These are phyloP conservation scores for Beroe ovata DNA, from an alignment of 37 sponge, comb jelly and placozoan genomes.

Conservation along the genomic window DNA sequence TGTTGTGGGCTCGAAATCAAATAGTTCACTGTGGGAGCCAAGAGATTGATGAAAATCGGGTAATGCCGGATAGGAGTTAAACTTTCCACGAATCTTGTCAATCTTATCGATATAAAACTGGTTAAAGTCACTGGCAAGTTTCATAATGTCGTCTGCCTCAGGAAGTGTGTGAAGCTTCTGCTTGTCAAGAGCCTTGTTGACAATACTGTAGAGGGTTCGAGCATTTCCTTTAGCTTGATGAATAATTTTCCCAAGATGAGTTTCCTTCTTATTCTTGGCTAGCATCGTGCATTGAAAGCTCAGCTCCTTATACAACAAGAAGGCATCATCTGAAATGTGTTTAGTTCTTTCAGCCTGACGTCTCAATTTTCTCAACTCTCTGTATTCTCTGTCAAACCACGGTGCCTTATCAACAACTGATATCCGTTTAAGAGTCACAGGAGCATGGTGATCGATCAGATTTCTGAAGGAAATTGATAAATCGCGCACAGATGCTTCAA, in stretches of 20 bases:
- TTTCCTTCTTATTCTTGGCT: not conserved
- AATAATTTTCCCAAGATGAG: not conserved
- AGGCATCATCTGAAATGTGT: not conserved
- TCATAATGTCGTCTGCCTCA: not conserved
- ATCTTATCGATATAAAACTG: not conserved
- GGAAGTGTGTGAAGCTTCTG: not conserved
- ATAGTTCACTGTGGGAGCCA: not conserved
- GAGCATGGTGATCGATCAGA: not conserved
- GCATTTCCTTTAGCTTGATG: not conserved
- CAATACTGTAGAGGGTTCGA: not conserved
- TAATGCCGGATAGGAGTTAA: no score
- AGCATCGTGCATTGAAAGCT: not conserved
- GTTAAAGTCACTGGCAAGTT: not conserved
- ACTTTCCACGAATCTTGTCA: not conserved
- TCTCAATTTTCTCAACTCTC: not conserved
- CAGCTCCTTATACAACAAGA: not conserved
- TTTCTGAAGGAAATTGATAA: not conserved
- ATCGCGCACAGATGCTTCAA: not conserved
- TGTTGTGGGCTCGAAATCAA: not conserved
- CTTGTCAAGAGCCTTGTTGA: not conserved
- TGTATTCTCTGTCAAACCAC: constrained; percentile 22
- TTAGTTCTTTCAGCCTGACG: not conserved
- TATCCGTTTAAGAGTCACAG: not conserved
- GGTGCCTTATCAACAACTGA: not conserved
- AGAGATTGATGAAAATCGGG: not conserved